Evolutionary conservation across 2,797 vertebrate species (phyloP).

Genomic region (Channallabes apus): DNA sequence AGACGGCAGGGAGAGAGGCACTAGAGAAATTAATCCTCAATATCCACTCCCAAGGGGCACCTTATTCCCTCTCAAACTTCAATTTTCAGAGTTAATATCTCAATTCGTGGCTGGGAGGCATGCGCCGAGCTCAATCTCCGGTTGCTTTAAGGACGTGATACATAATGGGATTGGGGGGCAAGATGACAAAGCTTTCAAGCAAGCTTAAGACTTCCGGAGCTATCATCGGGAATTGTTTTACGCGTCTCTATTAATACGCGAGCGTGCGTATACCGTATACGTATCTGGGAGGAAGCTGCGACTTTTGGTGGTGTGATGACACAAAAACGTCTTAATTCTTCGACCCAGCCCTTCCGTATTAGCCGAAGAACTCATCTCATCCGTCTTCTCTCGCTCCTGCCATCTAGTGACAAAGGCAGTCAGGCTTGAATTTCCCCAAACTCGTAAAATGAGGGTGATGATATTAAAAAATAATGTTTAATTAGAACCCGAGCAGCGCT

Average conservation of each 20-base stretch:
- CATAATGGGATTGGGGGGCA: constrained; percentile 75
- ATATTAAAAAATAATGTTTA: constrained; percentile 70
- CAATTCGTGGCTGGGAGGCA: constrained; percentile 71
- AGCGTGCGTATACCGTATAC: constrained; percentile 5
- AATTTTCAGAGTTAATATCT: constrained; percentile 78
- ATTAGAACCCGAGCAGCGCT: constrained; percentile 75
- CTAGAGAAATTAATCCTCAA: constrained; percentile 76
- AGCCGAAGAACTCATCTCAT: constrained; percentile 28
- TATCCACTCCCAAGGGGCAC: constrained; percentile 74
- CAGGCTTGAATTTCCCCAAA: constrained; percentile 51
- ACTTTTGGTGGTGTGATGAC: constrained; percentile 10
- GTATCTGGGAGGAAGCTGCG: constrained; percentile 20
- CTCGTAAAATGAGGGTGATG: constrained; percentile 62
- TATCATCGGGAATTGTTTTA: constrained; percentile 56
- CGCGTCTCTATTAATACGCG: constrained; percentile 52
- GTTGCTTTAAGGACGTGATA: constrained; percentile 72
- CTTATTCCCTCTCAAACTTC: constrained; percentile 75
- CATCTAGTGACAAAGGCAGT: constrained; percentile 34
- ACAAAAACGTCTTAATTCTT: constrained; percentile 15
- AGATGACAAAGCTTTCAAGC: constrained; percentile 75
- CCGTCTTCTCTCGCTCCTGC: neutral
- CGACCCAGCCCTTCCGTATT: constrained; percentile 13
- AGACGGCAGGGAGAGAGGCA: constrained; percentile 64
- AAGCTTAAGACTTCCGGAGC: constrained; percentile 63
- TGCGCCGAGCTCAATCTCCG: constrained; percentile 63